Evolutionary conservation across 2,888 invertebrate species (phyloP).

Genomic region (Xylocampa areola): DNA sequence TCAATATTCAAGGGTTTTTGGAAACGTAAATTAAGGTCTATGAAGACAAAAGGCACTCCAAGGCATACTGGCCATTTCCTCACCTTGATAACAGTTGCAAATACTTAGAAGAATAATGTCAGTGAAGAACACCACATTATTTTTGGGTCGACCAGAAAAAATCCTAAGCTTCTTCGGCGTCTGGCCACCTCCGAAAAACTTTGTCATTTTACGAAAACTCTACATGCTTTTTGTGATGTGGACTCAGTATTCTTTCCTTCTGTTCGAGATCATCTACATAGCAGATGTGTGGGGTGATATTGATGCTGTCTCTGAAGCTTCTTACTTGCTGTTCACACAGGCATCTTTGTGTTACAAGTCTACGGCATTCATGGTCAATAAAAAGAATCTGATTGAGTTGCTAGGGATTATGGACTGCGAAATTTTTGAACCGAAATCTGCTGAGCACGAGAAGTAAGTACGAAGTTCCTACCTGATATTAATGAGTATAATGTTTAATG

Average conservation of each 20-base stretch:
- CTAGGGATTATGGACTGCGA: conserved; percentile 71
- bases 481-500: no score
- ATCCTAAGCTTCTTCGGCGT: conserved; percentile 73
- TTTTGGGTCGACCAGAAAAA: conserved; percentile 68
- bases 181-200: conserved; percentile 71
- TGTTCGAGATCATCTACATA: conserved; percentile 80
- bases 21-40: conserved; percentile 2
- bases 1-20: conserved; percentile 27
- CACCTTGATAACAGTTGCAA: no score
- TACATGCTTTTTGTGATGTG: conserved; percentile 71
- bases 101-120: conserved; percentile 56
- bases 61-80: background rate
- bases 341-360: conserved; percentile 80
- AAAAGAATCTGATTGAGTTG: conserved; percentile 65
- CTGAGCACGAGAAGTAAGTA: conserved; percentile 73
- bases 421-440: conserved; percentile 68
- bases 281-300: conserved; percentile 78
- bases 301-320: conserved; percentile 78
- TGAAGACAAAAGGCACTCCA: background rate
- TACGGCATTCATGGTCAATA: conserved; percentile 73
- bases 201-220: conserved; percentile 57
- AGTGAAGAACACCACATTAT: conserved; percentile 65
- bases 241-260: conserved; percentile 75
- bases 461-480: background rate
- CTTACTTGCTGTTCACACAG: conserved; percentile 80